These are phyloP conservation scores for Pelecanoides urinatrix DNA, from an alignment of 2,113 vertebrate genomes.

Conservation along the genomic window DNA sequence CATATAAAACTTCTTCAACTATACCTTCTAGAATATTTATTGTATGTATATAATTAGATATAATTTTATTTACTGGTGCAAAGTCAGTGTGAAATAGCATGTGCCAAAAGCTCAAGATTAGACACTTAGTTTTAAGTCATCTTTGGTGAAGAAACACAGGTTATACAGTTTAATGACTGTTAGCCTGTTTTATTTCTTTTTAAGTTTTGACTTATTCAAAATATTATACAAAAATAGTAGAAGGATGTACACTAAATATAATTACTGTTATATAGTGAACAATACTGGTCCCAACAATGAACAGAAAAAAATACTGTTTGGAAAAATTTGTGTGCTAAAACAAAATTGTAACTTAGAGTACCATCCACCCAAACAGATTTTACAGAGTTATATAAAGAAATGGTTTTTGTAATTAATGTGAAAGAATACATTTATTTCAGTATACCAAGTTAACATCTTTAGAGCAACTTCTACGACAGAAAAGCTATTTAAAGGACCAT, in stretches of 20 bases:
- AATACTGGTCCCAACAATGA: not conserved
- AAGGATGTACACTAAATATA: not conserved
- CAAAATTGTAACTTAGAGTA: not conserved
- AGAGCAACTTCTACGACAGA: not conserved
- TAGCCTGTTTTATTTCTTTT: not conserved
- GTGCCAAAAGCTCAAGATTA: not conserved
- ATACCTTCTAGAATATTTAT: not conserved
- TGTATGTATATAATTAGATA: not conserved
- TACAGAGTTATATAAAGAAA: not conserved
- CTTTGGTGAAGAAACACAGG: not conserved
- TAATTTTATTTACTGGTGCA: not conserved
- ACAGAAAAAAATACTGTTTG: not conserved
- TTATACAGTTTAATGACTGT: not conserved
- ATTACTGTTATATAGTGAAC: not conserved
- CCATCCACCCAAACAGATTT: conserved; percentile 4
- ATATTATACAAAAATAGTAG: not conserved
- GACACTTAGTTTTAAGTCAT: not conserved
- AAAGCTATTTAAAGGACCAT: conserved; percentile 5
- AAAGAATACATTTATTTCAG: conserved; percentile 10
- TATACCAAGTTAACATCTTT: not conserved
- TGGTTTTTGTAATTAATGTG: conserved; percentile 18
- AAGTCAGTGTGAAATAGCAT: not conserved
- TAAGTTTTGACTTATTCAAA: not conserved
- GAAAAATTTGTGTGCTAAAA: not conserved
- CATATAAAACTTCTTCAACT: not conserved